Evolutionary conservation across 2,888 invertebrate species (phyloP), one percentile per base, ranked within the genome.

Genomic region (Meandrusa payeni): DNA sequence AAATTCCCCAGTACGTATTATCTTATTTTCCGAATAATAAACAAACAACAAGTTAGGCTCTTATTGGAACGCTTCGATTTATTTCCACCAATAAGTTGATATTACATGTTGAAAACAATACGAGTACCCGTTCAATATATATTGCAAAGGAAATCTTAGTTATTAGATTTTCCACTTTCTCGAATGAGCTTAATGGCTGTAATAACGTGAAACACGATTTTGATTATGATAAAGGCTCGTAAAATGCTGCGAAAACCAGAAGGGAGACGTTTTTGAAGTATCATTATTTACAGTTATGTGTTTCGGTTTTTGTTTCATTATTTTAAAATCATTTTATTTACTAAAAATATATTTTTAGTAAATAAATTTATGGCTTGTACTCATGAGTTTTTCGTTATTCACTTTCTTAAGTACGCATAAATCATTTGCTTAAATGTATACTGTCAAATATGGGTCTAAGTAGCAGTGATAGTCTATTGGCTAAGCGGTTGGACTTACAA

Each of bases 121-220:
- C 19, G 20, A 43, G 26, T 22, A 31, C 20, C 31, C 38, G 44
- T 15, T 39, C 32, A 41, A 41, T 40, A 47, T 49, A 50, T 50
- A 57, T 52, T 51, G 45, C 38, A 32, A 43, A 43, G 37, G 32
- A 46, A 46, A 47, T 47, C 50, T 55, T 55, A 53, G 54, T 62
- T 64, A 64, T 66, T 69, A 64, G 57, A 72, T 75, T 72, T 73
- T 74, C 72, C 69, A 61, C 70, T 58, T 68, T 66, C 64, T 68
- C 63, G 65, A 67, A 69, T 69, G 12, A 68, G 62, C 64, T 69
- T 68, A 74, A 71, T 69, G 69, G 66, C 67, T 64, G 69, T 67
- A 67, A 57, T 64, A 69, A 68, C 68, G 68, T 69, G 71, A 74
- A 75, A 74, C 68, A 64, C 61, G 72, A 76, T 75, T 71, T 72